Evolutionary conservation across 2,797 vertebrate species (phyloP).

Genomic region (Clarias fuscus): DNA sequence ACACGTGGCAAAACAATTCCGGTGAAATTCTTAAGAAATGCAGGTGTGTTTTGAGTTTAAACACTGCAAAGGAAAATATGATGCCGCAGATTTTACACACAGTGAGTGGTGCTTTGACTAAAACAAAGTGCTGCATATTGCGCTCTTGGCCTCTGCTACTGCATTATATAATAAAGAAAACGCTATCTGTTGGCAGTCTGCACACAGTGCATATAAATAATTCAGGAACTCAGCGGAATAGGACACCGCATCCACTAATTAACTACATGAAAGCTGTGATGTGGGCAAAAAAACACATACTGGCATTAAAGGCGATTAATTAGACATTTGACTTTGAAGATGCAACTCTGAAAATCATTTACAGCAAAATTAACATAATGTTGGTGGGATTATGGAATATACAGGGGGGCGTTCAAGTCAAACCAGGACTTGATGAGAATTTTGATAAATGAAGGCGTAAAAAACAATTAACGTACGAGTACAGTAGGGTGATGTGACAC

Average conservation of each 20-base stretch:
- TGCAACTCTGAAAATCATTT: neutral
- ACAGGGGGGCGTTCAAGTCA: too few species aligned
- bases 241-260: constrained; percentile 36
- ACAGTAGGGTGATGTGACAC: too few species aligned
- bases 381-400: neutral
- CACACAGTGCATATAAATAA: constrained; percentile 45
- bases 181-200: constrained; percentile 26
- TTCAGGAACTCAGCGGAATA: constrained; percentile 21
- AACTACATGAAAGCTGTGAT: constrained; percentile 21
- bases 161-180: constrained; percentile 33
- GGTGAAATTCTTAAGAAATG: neutral
- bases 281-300: constrained; percentile 16
- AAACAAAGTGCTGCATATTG: constrained; percentile 28
- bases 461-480: too few species aligned
- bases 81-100: neutral
- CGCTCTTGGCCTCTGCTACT: constrained; percentile 27
- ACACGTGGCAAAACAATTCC: neutral
- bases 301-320: constrained; percentile 32
- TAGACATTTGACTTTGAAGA: constrained; percentile 22
- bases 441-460: too few species aligned
- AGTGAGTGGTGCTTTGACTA: neutral
- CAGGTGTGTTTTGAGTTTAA: neutral
- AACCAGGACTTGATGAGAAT: too few species aligned
- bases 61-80: neutral
- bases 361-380: neutral